Evolutionary conservation across 2,888 invertebrate species (phyloP), one percentile per base, ranked within the genome.

Genomic region (Pseudococcus viburni): DNA sequence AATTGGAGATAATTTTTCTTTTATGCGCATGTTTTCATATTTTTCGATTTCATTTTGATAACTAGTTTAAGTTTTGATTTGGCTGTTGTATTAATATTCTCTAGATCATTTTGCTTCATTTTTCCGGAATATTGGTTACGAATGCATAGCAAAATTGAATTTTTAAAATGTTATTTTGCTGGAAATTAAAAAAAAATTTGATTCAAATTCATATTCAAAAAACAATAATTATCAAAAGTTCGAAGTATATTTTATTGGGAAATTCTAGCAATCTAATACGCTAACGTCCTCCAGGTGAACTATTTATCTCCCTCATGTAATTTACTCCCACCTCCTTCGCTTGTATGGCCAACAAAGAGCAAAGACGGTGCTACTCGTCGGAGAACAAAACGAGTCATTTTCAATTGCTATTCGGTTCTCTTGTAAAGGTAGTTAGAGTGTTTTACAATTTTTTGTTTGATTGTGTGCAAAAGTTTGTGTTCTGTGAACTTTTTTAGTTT

Each of bases 371-470:
- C 46, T 46, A 83, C 46, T 83, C 33, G 80, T 19, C 46, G 80
- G 80, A 83, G 80, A 83, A 83, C 80, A 83, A 83, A 83, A 83
- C 80, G 80, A 83, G 80, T 83, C 42, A 83, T 83, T 46, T 83
- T 83, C 80, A 46, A 83, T 83, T 83, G 80, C 80, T 83, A 83
- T 83, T 19, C 80, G 46, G 80, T 46, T 83, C 80, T 83, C 19
- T 46, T 46, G 80, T 46, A 46, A 46, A 83, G 80, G 80, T 83
- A 46, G 46, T 83, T n/a, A n/a, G 46, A n/a, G 15, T 80, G 19
- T n/a, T 11, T 46, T 83, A 2, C 33, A n/a, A 19, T 46, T 83
- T 46, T 46, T 39, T 19, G 5, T 33, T n/a, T 46, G 42, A 42
- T 83, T 46, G 22, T 46, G 46, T 83, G 0, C 17, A 19, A 42